Evolutionary conservation across 2,113 vertebrate genomes (phyloP).

Genomic region (Lophochroa leadbeateri): DNA sequence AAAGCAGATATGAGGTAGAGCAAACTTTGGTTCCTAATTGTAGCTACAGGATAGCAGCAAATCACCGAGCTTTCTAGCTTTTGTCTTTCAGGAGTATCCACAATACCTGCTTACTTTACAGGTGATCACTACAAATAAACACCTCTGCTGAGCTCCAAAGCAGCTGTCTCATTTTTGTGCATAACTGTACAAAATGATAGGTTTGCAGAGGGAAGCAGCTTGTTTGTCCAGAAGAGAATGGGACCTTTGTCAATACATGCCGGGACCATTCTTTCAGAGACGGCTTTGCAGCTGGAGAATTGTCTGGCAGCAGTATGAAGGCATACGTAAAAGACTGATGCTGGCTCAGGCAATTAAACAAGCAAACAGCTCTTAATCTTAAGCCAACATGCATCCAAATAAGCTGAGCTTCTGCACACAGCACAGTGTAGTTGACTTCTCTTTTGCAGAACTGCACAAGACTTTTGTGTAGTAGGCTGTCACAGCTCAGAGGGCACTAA

Average conservation of each 20-base stretch:
- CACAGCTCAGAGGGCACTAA: not conserved
- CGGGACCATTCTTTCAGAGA: not conserved
- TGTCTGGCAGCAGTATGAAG: not conserved
- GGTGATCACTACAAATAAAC: not conserved
- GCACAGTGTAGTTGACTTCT: not conserved
- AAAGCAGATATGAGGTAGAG: not conserved
- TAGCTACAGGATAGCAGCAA: not conserved
- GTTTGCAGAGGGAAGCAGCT: not conserved
- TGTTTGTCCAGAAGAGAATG: constrained; percentile 19
- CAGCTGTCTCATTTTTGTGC: not conserved
- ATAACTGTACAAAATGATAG: not conserved
- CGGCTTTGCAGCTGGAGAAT: constrained; percentile 37
- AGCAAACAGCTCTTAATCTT: constrained; percentile 10
- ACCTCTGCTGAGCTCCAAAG: not conserved
- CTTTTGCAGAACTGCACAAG: not conserved
- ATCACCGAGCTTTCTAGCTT: not conserved
- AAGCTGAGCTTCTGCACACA: not conserved
- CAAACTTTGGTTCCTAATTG: not conserved
- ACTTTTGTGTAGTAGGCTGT: not conserved
- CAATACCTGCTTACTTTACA: not conserved
- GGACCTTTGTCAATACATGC: not conserved
- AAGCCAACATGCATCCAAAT: not conserved
- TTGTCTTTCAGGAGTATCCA: not conserved
- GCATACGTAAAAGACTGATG: not conserved
- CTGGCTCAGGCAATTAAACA: constrained; percentile 27